phyloP scores from a whole-genome alignment of 92 coral and sea anemone species.

The Phenganax subtilis region DNA sequence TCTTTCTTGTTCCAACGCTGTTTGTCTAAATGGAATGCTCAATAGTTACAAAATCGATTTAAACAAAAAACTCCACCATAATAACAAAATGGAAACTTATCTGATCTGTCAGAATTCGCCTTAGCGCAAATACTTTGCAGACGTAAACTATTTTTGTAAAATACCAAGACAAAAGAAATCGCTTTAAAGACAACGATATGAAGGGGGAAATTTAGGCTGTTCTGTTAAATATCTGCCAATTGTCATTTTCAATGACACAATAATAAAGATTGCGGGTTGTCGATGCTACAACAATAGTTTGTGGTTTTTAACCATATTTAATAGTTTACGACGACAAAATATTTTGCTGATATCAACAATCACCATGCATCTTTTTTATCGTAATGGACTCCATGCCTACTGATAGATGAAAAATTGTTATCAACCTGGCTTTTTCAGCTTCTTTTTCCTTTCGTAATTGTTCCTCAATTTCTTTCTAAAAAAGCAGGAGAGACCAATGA shows the following conservation, averaged over 20 bases:
- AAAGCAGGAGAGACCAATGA: background rate
- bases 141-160: background rate
- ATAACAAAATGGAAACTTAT: background rate
- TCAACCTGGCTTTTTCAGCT: conserved; percentile 13
- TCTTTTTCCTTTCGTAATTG: conserved; percentile 21
- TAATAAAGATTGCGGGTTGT: too few relatives aligned
- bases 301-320: too few relatives aligned
- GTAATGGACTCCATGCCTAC: too few relatives aligned
- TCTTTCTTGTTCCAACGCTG: conserved; percentile 84
- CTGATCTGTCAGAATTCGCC: too few relatives aligned
- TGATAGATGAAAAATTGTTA: background rate
- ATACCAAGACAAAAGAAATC: background rate
- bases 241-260: too few relatives aligned
- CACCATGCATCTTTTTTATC: too few relatives aligned
- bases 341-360: too few relatives aligned
- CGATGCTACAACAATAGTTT: too few relatives aligned
- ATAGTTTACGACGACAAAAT: too few relatives aligned
- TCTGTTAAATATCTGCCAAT: background rate
- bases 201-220: background rate
- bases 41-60: background rate
- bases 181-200: background rate
- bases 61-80: background rate
- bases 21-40: conserved; percentile 35
- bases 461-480: conserved; percentile 34
- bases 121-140: background rate